Evolutionary conservation across 2,797 vertebrate species (phyloP).

Genomic region (Pangasius krempfi): DNA sequence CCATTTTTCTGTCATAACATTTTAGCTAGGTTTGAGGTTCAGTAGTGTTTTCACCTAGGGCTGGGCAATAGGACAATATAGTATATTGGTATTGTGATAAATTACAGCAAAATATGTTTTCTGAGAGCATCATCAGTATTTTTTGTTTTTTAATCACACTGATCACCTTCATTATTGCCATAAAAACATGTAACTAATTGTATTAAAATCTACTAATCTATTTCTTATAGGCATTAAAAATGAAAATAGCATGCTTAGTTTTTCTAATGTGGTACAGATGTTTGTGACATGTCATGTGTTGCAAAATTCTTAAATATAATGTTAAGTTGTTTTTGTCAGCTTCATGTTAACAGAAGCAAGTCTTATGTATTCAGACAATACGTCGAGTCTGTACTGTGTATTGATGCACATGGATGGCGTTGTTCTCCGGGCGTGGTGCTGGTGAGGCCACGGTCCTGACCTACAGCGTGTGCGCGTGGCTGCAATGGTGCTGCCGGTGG

Average conservation of each 20-base stretch:
- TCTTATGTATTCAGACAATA: background rate
- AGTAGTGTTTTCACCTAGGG: background rate
- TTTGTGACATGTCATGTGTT: background rate
- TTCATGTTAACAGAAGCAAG: background rate
- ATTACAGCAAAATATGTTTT: background rate
- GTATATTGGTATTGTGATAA: background rate
- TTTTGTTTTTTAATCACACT: background rate
- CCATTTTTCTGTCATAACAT: too few species aligned
- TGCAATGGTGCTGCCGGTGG: constrained; percentile 59
- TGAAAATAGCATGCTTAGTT: background rate
- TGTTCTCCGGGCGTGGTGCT: background rate
- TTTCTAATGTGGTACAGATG: background rate
- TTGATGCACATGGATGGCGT: background rate
- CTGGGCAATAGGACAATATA: background rate
- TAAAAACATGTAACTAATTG: background rate
- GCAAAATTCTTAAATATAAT: background rate
- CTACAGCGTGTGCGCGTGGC: constrained; percentile 41
- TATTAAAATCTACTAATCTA: background rate
- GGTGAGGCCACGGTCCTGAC: constrained; percentile 20
- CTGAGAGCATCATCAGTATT: background rate
- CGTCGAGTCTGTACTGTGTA: background rate
- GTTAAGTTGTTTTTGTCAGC: too few species aligned
- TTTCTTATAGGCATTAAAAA: background rate
- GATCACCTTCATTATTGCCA: background rate
- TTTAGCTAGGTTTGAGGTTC: background rate